Evolutionary conservation across 2,888 invertebrate genomes (phyloP).

Genomic region (Molorchus minor): DNA sequence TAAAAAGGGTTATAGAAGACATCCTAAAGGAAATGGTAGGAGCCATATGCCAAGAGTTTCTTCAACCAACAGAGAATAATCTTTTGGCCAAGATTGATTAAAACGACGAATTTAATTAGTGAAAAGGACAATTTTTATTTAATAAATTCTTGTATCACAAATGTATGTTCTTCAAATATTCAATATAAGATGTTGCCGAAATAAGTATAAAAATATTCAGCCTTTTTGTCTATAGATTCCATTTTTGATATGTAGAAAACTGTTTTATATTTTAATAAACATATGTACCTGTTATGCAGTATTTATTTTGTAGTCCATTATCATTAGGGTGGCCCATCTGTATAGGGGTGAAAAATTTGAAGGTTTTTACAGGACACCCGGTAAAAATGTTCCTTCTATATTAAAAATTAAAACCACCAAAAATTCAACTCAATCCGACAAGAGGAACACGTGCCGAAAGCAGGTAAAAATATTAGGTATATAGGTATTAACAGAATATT

Average conservation of each 20-base stretch:
- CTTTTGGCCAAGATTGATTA: slow-evolving; percentile 54
- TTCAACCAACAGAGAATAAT: slow-evolving; percentile 79
- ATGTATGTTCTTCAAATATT: neutral
- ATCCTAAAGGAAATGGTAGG: slow-evolving; percentile 79
- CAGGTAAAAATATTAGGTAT: too few species aligned
- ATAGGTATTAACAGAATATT: too few species aligned
- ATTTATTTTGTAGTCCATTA: too few species aligned
- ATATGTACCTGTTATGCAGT: too few species aligned
- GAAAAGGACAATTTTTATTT: neutral
- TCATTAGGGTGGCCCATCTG: too few species aligned
- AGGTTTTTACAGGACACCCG: too few species aligned
- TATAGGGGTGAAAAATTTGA: too few species aligned
- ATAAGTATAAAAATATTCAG: neutral
- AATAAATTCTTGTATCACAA: neutral
- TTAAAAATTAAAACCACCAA: too few species aligned
- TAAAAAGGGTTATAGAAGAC: slow-evolving; percentile 66
- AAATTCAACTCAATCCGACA: too few species aligned
- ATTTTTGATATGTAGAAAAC: neutral
- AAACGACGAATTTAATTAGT: neutral
- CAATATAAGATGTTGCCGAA: neutral
- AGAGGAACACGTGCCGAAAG: too few species aligned
- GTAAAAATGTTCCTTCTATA: too few species aligned
- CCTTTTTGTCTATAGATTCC: neutral
- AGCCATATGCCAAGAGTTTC: slow-evolving; percentile 80
- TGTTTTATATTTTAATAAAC: neutral